These are phyloP conservation scores for Aphis gossypii DNA, from an alignment of 1,140 invertebrate genomes.

Conservation along the genomic window DNA sequence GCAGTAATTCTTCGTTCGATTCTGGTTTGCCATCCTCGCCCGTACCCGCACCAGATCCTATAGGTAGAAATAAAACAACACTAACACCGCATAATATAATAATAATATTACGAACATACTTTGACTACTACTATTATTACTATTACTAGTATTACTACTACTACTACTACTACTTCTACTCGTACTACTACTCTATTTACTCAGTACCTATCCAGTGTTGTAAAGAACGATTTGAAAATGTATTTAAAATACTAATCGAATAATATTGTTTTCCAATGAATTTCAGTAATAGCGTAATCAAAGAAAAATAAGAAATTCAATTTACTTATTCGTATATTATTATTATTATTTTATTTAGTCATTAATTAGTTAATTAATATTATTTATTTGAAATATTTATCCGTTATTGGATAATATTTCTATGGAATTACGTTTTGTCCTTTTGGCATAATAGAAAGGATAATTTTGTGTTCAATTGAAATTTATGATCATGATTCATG, in stretches of 20 bases:
- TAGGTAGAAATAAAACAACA: conserved; percentile 44
- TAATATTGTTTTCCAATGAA: not conserved
- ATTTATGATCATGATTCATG: not conserved
- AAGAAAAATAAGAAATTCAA: not conserved
- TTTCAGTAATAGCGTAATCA: not conserved
- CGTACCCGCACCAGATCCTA: conserved; percentile 37
- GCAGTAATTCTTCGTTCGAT: conserved; percentile 47
- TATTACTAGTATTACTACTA: no score
- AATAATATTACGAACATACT: not conserved
- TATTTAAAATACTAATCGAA: not conserved
- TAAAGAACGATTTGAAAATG: not conserved
- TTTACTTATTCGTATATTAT: not conserved
- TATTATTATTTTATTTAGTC: not conserved
- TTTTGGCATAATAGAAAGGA: not conserved
- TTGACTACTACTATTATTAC: not conserved
- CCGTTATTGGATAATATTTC: not conserved
- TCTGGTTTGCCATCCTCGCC: conserved; percentile 56
- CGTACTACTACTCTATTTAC: not conserved
- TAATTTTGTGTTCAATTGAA: not conserved
- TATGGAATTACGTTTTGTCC: not conserved
- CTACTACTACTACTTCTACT: no score
- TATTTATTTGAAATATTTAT: no score
- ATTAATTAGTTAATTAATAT: not conserved
- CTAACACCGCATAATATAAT: not conserved
- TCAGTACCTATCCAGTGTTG: not conserved